Conservation (phyloP, 2,113 vertebrate genomes). For the Suncus etruscus region DNA sequence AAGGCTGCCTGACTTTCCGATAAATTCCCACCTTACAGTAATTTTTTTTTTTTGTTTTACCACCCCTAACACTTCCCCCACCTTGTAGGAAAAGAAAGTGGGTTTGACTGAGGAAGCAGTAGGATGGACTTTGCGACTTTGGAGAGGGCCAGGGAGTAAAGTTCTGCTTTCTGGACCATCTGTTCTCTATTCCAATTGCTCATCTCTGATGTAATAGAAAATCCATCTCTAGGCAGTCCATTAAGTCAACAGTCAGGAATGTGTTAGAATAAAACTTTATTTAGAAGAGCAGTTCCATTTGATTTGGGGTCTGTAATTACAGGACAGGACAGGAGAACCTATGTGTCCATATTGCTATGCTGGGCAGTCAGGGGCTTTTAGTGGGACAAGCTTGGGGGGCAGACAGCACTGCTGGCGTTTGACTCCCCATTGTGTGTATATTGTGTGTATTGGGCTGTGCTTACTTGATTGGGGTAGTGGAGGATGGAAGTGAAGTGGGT, state of each 20-base stretch:
- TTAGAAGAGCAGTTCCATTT: not conserved
- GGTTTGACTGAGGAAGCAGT: slow-evolving; percentile 22
- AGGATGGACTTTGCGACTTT: not conserved
- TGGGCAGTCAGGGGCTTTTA: no score
- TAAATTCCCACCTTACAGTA: not conserved
- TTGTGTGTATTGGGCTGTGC: no score
- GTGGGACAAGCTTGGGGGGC: no score
- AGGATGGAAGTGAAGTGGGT: no score
- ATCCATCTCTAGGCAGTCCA: not conserved
- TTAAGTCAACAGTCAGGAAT: not conserved
- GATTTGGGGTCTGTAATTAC: not conserved
- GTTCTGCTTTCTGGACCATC: slow-evolving; percentile 13
- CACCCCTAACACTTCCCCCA: not conserved
- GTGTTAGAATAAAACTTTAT: slow-evolving; percentile 62
- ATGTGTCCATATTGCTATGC: no score
- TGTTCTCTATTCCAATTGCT: not conserved
- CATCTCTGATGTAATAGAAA: no score
- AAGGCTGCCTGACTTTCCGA: not conserved
- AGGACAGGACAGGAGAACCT: no score
- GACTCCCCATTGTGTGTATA: no score
- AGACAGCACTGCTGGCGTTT: no score
- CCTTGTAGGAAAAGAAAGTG: slow-evolving; percentile 41
- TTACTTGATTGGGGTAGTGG: no score
- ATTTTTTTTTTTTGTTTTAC: not conserved
- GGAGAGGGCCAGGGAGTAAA: slow-evolving; percentile 25